Base-by-base conservation (phyloP, 2,113 vertebrate species). In the Phycodurus eques region DNA sequence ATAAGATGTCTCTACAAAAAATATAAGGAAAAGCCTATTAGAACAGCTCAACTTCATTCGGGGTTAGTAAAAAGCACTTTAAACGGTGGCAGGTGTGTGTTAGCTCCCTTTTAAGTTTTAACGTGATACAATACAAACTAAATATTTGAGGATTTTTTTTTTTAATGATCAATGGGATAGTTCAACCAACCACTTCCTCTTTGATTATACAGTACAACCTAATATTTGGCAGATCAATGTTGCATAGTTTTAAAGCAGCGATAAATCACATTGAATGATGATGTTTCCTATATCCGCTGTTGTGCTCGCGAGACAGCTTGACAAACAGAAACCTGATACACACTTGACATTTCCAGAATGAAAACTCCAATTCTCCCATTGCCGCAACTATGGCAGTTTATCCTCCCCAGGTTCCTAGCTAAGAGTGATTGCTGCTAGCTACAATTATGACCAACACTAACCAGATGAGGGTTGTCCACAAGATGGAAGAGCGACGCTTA, bases 381-480 rank as follows among this genome's bases (percentile, higher is more conserved):
- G 53, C 70, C 47, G 79, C 63, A 68, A 59, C 70, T 62, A 20
- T 59, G 19, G n/a, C 19, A 65, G 75, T 57, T 79, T 78, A 72
- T 79, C 74, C 82, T 72, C 56, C 79, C 54, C 22, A 69, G 73
- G 75, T 66, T 77, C 70, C 49, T 77, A 76, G 73, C 53, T 84
- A 71, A 65, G 53, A 78, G 71, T 83, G 83, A 82, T 76, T 76
- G 57, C 81, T 85, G 88, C 80, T 90, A 9, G 64, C 75, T 85
- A 72, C 77, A 82, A 91, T 91, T 83, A 86, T 60, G 49, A 74
- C 67, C 77, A 85, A 87, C 80, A 74, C 84, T 87, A 88, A 86
- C 80, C 80, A 88, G 88, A 72, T 78, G 79, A 65, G 46, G 65
- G 70, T 62, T 81, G 68, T 85, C 80, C 77, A 71, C 74, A 75